These are phyloP conservation scores for Xyrichtys novacula DNA, from an alignment of 2,797 vertebrate genomes.

Conservation along the genomic window DNA sequence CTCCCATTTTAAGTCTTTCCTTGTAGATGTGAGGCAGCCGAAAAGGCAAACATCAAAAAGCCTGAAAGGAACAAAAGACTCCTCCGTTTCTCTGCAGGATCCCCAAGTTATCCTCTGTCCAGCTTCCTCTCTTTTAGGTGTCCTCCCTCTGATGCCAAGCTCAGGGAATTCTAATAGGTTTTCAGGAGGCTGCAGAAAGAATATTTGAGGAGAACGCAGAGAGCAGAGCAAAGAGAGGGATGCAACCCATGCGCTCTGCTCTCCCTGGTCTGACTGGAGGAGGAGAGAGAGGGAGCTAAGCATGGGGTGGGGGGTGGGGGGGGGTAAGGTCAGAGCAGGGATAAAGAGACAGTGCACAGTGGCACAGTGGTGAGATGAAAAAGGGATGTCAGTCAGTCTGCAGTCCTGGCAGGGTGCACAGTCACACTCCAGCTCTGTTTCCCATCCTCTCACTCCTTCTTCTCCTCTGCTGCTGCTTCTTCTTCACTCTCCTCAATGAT, in stretches of 20 bases:
- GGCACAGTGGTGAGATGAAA: constrained; percentile 33
- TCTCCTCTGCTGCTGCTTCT: constrained; percentile 37
- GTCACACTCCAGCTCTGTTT: constrained; percentile 68
- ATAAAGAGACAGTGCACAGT: constrained; percentile 42
- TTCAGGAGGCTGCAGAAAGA: constrained; percentile 63
- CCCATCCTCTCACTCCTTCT: constrained; percentile 45
- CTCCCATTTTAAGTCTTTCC: constrained; percentile 50
- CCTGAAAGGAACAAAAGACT: constrained; percentile 50
- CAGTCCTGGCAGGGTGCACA: constrained; percentile 55
- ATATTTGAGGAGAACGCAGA: constrained; percentile 59
- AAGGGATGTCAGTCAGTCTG: constrained; percentile 44
- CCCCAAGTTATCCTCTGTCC: constrained; percentile 14
- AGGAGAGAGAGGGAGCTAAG: constrained; percentile 42
- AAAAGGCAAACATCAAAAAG: constrained; percentile 59
- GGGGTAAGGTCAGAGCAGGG: constrained; percentile 60
- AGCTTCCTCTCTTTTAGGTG: constrained; percentile 29
- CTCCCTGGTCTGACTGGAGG: constrained; percentile 65
- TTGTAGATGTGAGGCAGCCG: constrained; percentile 26
- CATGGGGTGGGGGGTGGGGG: constrained; percentile 45
- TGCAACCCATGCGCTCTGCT: constrained; percentile 54
- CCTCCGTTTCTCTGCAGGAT: constrained; percentile 50
- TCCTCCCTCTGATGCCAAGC: constrained; percentile 44
- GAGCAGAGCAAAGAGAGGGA: constrained; percentile 46
- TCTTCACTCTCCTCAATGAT: constrained; percentile 22
- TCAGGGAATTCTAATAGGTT: constrained; percentile 4